These are phyloP conservation scores for Poecilia wingei DNA, from an alignment of 2,797 vertebrate genomes.

Conservation along the genomic window DNA sequence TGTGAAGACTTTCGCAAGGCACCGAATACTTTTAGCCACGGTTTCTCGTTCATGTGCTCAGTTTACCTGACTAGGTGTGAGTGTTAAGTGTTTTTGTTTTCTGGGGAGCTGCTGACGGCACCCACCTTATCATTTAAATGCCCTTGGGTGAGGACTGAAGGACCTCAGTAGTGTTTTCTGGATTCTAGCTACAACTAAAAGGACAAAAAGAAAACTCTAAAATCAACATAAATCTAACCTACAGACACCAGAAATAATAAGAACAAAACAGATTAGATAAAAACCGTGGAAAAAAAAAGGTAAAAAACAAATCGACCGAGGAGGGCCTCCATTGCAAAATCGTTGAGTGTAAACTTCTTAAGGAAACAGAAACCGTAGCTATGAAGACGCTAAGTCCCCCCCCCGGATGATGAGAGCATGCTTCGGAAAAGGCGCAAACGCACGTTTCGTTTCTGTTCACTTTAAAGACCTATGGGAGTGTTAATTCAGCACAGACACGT, in stretches of 20 bases:
- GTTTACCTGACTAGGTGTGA: conserved; percentile 12
- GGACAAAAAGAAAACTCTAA: conserved; percentile 8
- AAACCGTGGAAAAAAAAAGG: conserved; percentile 21
- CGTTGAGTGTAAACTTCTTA: conserved; percentile 31
- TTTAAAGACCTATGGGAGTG: conserved; percentile 38
- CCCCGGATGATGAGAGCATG: conserved; percentile 15
- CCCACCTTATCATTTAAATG: conserved; percentile 27
- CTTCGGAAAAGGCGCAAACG: conserved; percentile 18
- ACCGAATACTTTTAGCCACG: neutral
- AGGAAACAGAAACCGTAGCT: conserved; percentile 28
- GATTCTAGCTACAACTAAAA: conserved; percentile 29
- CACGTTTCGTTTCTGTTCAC: conserved; percentile 26
- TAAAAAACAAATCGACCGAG: conserved; percentile 28
- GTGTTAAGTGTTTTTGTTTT: conserved; percentile 25
- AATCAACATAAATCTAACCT: conserved; percentile 20
- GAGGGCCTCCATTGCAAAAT: conserved; percentile 19
- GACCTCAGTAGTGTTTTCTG: conserved; percentile 9
- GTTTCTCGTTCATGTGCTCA: conserved; percentile 21
- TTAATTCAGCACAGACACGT: conserved; percentile 56
- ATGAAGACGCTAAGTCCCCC: conserved; percentile 28
- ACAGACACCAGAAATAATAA: conserved; percentile 21
- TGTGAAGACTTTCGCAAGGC: neutral
- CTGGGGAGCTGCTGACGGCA: conserved; percentile 2
- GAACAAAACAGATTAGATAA: conserved; percentile 19
- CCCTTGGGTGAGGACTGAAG: conserved; percentile 29